phyloP scores from a whole-genome alignment of 2,888 invertebrate genomes.

The Lordiphosa andalusiaca region DNA sequence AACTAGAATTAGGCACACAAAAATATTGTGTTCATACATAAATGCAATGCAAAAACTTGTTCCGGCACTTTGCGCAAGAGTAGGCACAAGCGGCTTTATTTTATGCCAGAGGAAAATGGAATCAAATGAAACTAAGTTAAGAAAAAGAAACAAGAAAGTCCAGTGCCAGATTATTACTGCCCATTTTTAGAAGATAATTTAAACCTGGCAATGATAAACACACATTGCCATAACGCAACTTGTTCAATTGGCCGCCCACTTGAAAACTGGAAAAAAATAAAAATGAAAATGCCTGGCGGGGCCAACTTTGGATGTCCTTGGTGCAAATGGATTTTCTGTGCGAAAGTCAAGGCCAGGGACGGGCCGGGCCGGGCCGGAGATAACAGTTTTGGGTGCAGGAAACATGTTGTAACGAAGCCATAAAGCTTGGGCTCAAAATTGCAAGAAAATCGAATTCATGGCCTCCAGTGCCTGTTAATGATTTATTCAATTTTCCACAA shows the following conservation, averaged over 20 bases:
- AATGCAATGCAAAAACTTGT: too few relatives aligned
- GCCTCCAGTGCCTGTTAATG: conserved; percentile 10
- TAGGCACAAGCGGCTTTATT: too few relatives aligned
- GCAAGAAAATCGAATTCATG: conserved; percentile 8
- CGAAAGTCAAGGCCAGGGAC: conserved; percentile 27
- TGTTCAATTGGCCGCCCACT: conserved; percentile 25
- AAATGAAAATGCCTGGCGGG: conserved; percentile 14
- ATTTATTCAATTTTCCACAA: conserved; percentile 45
- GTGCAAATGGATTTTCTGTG: conserved; percentile 31
- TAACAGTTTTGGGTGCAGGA: conserved; percentile 8
- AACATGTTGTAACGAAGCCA: conserved; percentile 10
- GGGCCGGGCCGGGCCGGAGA: conserved; percentile 29
- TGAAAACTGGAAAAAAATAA: conserved; percentile 27
- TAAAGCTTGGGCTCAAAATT: background rate
- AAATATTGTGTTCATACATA: too few relatives aligned
- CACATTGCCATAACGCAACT: background rate
- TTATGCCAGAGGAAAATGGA: too few relatives aligned
- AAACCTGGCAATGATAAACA: too few relatives aligned
- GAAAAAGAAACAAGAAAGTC: too few relatives aligned
- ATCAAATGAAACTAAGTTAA: too few relatives aligned
- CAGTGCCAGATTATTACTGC: too few relatives aligned
- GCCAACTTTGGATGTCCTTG: conserved; percentile 15
- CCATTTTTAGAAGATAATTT: too few relatives aligned
- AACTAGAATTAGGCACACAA: too few relatives aligned
- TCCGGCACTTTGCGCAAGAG: too few relatives aligned